A percentile compares a stretch with the other conserved stretches of the same genome.
Evolutionary conservation across 2,113 vertebrate species (phyloP).

Genomic region (Antechinus flavipes): DNA sequence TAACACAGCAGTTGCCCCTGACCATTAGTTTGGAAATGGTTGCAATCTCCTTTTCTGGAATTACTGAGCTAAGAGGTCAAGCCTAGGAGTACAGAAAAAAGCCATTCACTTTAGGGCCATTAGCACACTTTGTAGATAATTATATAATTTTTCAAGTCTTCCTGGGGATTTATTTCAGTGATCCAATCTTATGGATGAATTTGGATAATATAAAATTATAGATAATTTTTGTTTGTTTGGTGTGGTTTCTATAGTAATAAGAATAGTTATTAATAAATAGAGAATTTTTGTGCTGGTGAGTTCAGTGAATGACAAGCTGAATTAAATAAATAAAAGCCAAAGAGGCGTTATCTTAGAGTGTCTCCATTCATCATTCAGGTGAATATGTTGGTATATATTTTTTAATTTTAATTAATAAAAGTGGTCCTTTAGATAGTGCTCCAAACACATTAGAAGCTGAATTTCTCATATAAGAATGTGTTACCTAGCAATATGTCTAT

Average conservation of each 20-base stretch:
- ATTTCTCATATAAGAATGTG: not conserved
- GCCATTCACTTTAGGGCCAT: slow-evolving; percentile 55
- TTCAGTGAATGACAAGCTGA: slow-evolving; percentile 62
- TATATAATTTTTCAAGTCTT: slow-evolving; percentile 70
- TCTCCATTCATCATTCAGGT: not conserved
- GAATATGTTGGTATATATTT: not conserved
- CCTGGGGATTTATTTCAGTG: slow-evolving; percentile 64
- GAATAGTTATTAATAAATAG: slow-evolving; percentile 79
- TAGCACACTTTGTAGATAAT: slow-evolving; percentile 73
- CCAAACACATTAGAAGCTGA: not conserved
- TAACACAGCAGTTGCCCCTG: slow-evolving; percentile 59
- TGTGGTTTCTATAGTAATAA: slow-evolving; percentile 79
- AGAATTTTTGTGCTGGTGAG: slow-evolving; percentile 65
- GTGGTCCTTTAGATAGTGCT: fast-evolving
- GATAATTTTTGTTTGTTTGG: slow-evolving; percentile 78
- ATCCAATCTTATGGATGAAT: slow-evolving; percentile 53
- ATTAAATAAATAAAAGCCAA: slow-evolving; percentile 1
- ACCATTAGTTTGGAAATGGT: slow-evolving; percentile 56
- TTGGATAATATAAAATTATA: slow-evolving; percentile 69
- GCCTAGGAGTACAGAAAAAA: slow-evolving; percentile 57
- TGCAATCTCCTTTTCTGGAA: slow-evolving; percentile 55
- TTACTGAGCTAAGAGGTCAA: slow-evolving; percentile 63
- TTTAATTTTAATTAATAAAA: not conserved
- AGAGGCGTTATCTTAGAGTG: not conserved
- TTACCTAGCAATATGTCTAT: fast-evolving